Evolutionary conservation across 2,888 invertebrate genomes (phyloP), one percentile per base, ranked within the genome.

Genomic region (Phania funesta): DNA sequence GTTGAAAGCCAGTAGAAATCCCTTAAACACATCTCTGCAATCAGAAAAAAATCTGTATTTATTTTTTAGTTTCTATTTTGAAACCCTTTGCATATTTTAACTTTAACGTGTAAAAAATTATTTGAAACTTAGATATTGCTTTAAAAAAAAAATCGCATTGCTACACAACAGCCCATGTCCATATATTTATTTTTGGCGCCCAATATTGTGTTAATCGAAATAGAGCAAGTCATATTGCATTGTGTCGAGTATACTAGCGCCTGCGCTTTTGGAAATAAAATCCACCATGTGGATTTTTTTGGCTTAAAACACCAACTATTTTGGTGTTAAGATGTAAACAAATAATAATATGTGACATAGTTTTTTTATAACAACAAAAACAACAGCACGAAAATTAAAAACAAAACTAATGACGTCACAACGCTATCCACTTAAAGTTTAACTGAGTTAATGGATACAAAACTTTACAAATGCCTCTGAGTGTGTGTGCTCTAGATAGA

Each of bases 261-360:
- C 83, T 85, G 86, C 86, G 86, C 85, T 64, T 6, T 60, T 5
- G 2, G 0, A 8, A 50, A 73, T 67, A 56, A n/a, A 74, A 76
- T 86, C 86, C 86, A 86, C 86, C 86, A 86, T 85, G 86, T 76
- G 84, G 41, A 60, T 44, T 32, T 76, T 52, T 35, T 52, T 13
- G 8, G 18, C 56, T 16, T 32, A 3, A 18, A 35, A 29, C 13
- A 64, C 44, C 6, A 41, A 68, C 58, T 60, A 65, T 5, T 50
- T 26, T 52, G 8, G 11, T 1, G n/a, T 41, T 20, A 52, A 44
- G 58, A 78, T 29, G 64, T 68, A 83, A 68, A 75, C 78, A 84
- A 70, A 74, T 32, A 68, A 78, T 26, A 65, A 81, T 79, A 68
- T 56, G 35, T 80, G 79, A 76, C 75, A 80, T 62, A 83, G 41